A percentile compares a stretch with the other conserved stretches of the same genome.
phyloP scores from a whole-genome alignment of 1,140 invertebrate species.

The Battus philenor region DNA sequence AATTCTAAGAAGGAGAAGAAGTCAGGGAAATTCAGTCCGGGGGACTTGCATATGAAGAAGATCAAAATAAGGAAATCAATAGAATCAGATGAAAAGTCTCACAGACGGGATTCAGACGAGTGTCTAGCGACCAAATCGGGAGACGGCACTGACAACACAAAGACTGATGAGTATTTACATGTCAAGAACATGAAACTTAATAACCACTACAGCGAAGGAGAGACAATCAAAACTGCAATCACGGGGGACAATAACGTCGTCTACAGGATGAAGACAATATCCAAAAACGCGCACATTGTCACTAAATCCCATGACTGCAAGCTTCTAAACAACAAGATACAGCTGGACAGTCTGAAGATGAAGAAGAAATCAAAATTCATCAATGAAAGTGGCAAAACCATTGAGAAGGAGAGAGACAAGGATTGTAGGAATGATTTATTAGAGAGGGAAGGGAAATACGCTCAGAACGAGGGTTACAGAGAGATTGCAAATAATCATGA shows the following conservation, averaged over 20 bases:
- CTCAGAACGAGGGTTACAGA: constrained; percentile 73
- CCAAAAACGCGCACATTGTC: constrained; percentile 70
- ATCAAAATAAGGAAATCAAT: constrained; percentile 66
- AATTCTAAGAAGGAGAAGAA: constrained; percentile 86
- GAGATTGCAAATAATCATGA: constrained; percentile 62
- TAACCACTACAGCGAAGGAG: constrained; percentile 54
- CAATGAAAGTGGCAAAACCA: constrained; percentile 36
- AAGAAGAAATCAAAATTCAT: constrained; percentile 65
- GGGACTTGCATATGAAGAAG: constrained; percentile 72
- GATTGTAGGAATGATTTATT: constrained; percentile 59
- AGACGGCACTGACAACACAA: constrained; percentile 52
- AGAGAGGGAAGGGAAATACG: constrained; percentile 70
- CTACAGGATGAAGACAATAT: constrained; percentile 69
- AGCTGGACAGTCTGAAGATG: constrained; percentile 52
- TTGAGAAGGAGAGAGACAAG: constrained; percentile 58
- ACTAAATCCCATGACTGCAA: constrained; percentile 67
- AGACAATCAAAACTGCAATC: constrained; percentile 50
- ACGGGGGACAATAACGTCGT: constrained; percentile 58
- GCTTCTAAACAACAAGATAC: constrained; percentile 55
- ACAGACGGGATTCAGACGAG: constrained; percentile 59
- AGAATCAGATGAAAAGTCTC: constrained; percentile 63
- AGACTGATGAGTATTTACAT: constrained; percentile 67
- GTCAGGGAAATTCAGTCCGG: constrained; percentile 67
- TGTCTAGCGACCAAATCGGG: constrained; percentile 46
- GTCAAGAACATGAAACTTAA: constrained; percentile 59